phyloP scores from a whole-genome alignment of 2,797 vertebrate genomes.

The Cynopterus sphinx region DNA sequence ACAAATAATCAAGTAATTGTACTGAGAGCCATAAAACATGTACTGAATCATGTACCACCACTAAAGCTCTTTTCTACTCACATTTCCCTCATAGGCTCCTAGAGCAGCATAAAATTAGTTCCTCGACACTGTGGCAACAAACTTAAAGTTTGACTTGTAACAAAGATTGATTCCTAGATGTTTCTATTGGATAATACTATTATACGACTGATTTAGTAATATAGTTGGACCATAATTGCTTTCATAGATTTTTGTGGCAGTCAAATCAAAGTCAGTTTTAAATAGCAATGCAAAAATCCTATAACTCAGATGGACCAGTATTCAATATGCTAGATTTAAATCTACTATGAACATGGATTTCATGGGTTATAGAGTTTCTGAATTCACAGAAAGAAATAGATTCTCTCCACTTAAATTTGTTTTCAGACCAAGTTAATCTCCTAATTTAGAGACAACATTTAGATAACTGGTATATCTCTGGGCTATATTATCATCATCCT shows the following conservation, averaged over 20 bases:
- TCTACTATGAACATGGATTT: background rate
- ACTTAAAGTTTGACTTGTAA: constrained; percentile 20
- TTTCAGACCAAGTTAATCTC: background rate
- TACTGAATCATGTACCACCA: background rate
- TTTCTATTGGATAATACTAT: background rate
- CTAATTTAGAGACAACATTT: background rate
- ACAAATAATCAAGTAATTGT: constrained; percentile 44
- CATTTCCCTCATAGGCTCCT: constrained; percentile 10
- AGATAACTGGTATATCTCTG: background rate
- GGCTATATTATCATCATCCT: background rate
- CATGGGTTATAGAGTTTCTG: constrained; percentile 27
- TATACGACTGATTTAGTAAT: background rate
- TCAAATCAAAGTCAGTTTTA: constrained; percentile 42
- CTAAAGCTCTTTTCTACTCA: constrained; percentile 14
- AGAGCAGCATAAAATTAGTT: background rate
- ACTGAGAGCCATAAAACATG: constrained; percentile 50
- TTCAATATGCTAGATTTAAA: constrained; percentile 21
- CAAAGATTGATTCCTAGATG: constrained; percentile 21
- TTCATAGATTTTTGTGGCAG: constrained; percentile 4
- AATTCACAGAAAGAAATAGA: constrained; percentile 19
- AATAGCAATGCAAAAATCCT: background rate
- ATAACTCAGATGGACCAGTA: background rate
- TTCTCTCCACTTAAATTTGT: background rate
- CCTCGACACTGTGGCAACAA: constrained; percentile 11
- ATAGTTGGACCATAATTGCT: background rate